Conservation (phyloP, 2,113 vertebrate species). For the Pseudorhombus dupliciocellatus region DNA sequence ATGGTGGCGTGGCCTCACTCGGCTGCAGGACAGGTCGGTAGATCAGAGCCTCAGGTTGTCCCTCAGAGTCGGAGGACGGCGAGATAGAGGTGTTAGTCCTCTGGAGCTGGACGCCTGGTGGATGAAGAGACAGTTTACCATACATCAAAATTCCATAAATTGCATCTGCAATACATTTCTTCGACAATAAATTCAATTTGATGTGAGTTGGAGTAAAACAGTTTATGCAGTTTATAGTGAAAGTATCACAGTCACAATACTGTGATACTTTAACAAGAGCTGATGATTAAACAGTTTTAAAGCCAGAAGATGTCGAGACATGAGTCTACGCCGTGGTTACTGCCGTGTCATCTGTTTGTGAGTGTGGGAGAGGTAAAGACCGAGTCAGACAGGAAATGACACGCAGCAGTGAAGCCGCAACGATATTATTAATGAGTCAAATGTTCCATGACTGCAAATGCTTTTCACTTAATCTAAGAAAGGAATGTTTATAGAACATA, state of each 20-base stretch:
- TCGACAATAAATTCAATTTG: no score
- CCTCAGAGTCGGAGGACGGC: background rate
- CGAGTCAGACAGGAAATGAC: conserved; percentile 13
- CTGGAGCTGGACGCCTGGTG: conserved; percentile 46
- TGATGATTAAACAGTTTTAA: no score
- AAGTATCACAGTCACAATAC: no score
- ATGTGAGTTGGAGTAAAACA: no score
- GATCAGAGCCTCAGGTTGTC: background rate
- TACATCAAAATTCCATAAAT: background rate
- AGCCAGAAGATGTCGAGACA: no score
- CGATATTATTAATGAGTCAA: no score
- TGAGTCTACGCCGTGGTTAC: background rate
- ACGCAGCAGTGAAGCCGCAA: background rate
- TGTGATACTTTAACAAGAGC: no score
- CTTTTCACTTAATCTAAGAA: no score
- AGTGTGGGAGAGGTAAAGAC: background rate
- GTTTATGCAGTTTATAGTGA: no score
- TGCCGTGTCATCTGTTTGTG: background rate
- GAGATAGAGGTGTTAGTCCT: background rate
- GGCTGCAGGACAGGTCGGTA: conserved; percentile 55
- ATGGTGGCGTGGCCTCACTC: conserved; percentile 45
- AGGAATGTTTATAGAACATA: no score
- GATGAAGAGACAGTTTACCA: conserved; percentile 1
- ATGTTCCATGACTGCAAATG: no score
- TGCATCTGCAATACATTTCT: no score